These are phyloP conservation scores for Cheilosia impressa DNA, from an alignment of 2,888 invertebrate genomes.

Conservation along the genomic window DNA sequence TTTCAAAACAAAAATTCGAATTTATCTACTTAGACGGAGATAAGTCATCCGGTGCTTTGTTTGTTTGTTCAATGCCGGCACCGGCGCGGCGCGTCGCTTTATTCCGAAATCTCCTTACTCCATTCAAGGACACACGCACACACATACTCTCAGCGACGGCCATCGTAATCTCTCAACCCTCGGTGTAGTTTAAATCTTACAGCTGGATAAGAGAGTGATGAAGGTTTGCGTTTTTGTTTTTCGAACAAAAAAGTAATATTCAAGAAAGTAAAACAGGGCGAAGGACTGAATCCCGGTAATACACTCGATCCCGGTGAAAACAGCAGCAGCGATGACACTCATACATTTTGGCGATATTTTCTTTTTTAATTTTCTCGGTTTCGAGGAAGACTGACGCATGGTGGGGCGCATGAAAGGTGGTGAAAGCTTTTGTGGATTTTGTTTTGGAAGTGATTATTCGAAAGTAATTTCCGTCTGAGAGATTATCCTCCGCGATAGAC, in stretches of 20 bases:
- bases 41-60: constrained; percentile 48
- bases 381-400: constrained; percentile 32
- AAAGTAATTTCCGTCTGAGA: constrained; percentile 75
- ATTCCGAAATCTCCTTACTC: constrained; percentile 34
- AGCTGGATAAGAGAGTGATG: constrained; percentile 57
- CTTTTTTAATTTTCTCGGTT: constrained; percentile 68
- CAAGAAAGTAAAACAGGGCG: constrained; percentile 36
- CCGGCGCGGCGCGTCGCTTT: constrained; percentile 10
- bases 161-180: constrained; percentile 52
- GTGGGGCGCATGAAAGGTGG: constrained; percentile 5
- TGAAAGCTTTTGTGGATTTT: constrained; percentile 73
- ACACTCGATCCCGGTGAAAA: constrained; percentile 49
- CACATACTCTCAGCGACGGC: background rate
- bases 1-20: constrained; percentile 39
- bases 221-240: constrained; percentile 55
- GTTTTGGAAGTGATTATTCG: constrained; percentile 75
- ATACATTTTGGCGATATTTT: constrained; percentile 36
- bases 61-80: constrained; percentile 46
- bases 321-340: constrained; percentile 55
- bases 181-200: constrained; percentile 48
- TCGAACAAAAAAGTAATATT: constrained; percentile 27
- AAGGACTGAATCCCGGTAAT: constrained; percentile 51
- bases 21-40: constrained; percentile 34
- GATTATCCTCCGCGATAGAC: constrained; percentile 73
- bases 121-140: constrained; percentile 22